Percentiles rank a stretch among this genome's conserved stretches.
Evolutionary conservation across 2,888 invertebrate genomes (phyloP).

Genomic region (Caenorhabditis becei): DNA sequence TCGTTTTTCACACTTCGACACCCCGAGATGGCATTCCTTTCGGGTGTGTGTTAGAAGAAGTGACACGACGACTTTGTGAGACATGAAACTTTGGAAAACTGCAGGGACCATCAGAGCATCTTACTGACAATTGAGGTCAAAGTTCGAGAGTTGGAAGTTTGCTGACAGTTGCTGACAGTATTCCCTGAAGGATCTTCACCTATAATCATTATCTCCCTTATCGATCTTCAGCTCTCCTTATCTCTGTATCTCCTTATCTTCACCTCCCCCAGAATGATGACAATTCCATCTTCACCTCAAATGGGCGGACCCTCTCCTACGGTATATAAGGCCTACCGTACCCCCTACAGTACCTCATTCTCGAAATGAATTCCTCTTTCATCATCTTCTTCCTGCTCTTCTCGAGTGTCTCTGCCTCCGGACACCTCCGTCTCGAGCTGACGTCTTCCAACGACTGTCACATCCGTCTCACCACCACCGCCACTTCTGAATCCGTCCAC

Average conservation of each 20-base stretch:
- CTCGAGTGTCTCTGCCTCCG: slow-evolving; percentile 1
- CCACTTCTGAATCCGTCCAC: neutral
- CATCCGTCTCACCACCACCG: slow-evolving; percentile 4
- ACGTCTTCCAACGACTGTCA: slow-evolving; percentile 11
- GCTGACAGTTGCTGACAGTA: no score
- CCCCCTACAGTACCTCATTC: slow-evolving; percentile 2
- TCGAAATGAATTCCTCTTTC: neutral
- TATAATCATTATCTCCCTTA: neutral
- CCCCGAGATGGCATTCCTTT: slow-evolving; percentile 4
- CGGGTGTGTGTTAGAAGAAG: slow-evolving; percentile 19
- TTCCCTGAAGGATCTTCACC: neutral
- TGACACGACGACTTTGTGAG: slow-evolving; percentile 15
- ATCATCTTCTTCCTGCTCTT: neutral
- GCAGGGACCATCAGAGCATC: no score
- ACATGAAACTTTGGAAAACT: neutral
- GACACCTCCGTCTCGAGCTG: slow-evolving; percentile 13
- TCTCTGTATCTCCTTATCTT: neutral
- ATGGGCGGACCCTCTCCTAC: neutral
- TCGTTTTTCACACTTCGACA: slow-evolving; percentile 62
- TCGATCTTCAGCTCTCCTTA: neutral
- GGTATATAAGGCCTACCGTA: neutral
- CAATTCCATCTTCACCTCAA: no score
- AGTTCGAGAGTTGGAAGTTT: no score
- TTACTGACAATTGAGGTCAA: no score
- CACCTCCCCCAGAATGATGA: neutral